Percentiles rank a stretch among this genome's conserved stretches.
Conservation (phyloP, 2,113 vertebrate genomes). For the Danionella cerebrum region DNA sequence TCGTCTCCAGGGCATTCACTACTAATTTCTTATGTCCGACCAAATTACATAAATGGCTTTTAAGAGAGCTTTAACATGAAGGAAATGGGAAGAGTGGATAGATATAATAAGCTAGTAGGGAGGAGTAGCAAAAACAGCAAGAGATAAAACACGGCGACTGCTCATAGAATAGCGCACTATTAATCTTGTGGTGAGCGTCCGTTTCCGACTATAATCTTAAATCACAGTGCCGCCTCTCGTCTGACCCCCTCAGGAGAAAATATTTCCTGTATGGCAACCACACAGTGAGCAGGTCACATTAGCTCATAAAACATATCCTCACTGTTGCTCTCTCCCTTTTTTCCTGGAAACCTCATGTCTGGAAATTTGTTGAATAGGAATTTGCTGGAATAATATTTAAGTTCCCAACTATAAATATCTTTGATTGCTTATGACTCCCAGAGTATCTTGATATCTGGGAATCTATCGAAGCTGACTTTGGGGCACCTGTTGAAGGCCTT, state of each 20-base stretch:
- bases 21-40: slow-evolving; percentile 18
- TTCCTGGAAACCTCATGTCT: neutral
- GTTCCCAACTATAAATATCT: too few species aligned
- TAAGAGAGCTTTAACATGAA: neutral
- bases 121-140: neutral
- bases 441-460: too few species aligned
- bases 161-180: slow-evolving; percentile 17
- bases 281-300: neutral
- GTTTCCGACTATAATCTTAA: slow-evolving; percentile 34
- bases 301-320: slow-evolving; percentile 26
- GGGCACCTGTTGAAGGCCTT: too few species aligned
- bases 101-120: neutral
- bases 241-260: neutral
- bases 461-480: too few species aligned
- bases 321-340: neutral
- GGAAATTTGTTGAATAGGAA: too few species aligned
- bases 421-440: neutral
- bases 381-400: too few species aligned
- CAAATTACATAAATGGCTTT: slow-evolving; percentile 17
- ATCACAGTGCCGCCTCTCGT: slow-evolving; percentile 22
- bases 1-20: neutral
- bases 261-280: neutral
- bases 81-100: neutral
- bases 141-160: neutral
- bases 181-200: slow-evolving; percentile 24